Conservation (phyloP, 2,113 vertebrate genomes). For the Dascyllus trimaculatus region DNA sequence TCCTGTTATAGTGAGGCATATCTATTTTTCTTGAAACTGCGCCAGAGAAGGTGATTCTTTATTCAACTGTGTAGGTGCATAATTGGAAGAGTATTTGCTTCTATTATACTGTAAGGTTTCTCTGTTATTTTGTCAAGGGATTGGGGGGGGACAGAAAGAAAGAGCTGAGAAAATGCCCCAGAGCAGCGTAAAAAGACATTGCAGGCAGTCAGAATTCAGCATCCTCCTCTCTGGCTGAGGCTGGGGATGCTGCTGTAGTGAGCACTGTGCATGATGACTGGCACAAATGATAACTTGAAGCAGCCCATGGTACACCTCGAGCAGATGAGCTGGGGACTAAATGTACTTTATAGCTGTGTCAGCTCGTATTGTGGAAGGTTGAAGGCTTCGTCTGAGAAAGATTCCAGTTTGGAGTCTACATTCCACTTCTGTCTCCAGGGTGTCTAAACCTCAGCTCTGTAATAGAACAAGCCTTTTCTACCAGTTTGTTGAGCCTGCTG, state of each 20-base stretch:
- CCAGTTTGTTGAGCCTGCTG: constrained; percentile 57
- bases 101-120: constrained; percentile 13
- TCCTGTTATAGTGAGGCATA: constrained; percentile 8
- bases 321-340: constrained; percentile 68
- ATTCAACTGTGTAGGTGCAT: neutral
- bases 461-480: constrained; percentile 55
- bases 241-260: constrained; percentile 56
- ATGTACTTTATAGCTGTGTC: constrained; percentile 71
- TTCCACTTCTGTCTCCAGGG: constrained; percentile 62
- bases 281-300: constrained; percentile 69
- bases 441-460: constrained; percentile 53
- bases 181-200: constrained; percentile 52
- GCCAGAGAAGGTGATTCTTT: constrained; percentile 6
- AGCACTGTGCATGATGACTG: constrained; percentile 55
- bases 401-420: constrained; percentile 59
- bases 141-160: neutral
- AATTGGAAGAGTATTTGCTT: constrained; percentile 26
- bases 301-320: constrained; percentile 50
- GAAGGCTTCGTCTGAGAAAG: constrained; percentile 60
- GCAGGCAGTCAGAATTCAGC: constrained; percentile 41
- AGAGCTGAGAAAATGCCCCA: constrained; percentile 29
- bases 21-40: neutral
- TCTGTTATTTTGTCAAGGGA: constrained; percentile 37
- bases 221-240: constrained; percentile 45
- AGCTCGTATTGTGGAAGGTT: constrained; percentile 62